Evolutionary conservation across 2,888 invertebrate species (phyloP).

Genomic region (Sesia bembeciformis): DNA sequence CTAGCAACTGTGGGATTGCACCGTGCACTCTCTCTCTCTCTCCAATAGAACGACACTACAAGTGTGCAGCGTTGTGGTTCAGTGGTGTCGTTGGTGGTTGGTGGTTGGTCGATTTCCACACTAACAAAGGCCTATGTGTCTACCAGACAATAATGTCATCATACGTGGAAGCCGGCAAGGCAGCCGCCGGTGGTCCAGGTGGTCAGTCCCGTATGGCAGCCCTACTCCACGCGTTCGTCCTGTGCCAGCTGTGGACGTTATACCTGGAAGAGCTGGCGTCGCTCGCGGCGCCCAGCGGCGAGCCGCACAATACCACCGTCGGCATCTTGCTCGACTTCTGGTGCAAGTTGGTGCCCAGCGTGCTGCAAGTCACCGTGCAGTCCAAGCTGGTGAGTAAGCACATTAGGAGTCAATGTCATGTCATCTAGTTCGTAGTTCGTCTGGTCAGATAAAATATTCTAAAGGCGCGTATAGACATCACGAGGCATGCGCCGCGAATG

Average conservation of each 20-base stretch:
- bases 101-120: not conserved
- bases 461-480: too few relatives aligned
- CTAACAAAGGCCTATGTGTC: not conserved
- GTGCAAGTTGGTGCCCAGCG: conserved; percentile 97
- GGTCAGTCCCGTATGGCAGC: conserved; percentile 90
- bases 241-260: conserved; percentile 99
- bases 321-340: conserved; percentile 97
- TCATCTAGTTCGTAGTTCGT: too few relatives aligned
- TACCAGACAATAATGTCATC: conserved; percentile 90
- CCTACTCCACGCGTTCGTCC: conserved; percentile 95
- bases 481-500: too few relatives aligned
- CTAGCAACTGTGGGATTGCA: too few relatives aligned
- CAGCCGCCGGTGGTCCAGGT: conserved; percentile 1
- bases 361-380: conserved; percentile 87
- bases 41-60: too few relatives aligned
- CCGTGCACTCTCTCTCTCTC: too few relatives aligned
- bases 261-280: conserved; percentile 91
- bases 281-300: conserved; percentile 77
- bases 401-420: not conserved
- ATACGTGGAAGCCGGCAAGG: conserved; percentile 82
- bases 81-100: too few relatives aligned
- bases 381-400: conserved; percentile 84
- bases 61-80: too few relatives aligned
- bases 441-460: too few relatives aligned
- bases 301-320: conserved; percentile 82